These are phyloP conservation scores for Ginglymostoma cirratum DNA, from an alignment of 2,113 vertebrate genomes.

Conservation along the genomic window DNA sequence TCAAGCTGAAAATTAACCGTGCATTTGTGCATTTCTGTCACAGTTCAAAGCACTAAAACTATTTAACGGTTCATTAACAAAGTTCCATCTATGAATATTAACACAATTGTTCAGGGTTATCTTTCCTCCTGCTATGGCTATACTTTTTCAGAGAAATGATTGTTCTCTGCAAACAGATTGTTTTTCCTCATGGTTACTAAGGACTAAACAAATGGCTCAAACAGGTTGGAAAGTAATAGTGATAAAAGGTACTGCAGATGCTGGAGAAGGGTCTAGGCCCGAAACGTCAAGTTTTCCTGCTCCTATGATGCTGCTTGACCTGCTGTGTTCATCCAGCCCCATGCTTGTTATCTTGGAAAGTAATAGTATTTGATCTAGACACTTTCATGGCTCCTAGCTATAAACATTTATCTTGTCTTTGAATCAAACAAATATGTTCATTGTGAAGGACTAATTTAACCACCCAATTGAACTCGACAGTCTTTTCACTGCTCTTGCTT, in stretches of 20 bases:
- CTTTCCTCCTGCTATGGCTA: neutral
- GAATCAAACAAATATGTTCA: neutral
- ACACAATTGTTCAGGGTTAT: neutral
- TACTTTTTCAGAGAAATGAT: neutral
- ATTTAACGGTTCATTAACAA: slow-evolving; percentile 5
- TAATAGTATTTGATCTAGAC: too few species aligned
- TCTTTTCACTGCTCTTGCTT: neutral
- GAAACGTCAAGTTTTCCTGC: too few species aligned
- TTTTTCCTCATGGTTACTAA: neutral
- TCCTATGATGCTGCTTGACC: too few species aligned
- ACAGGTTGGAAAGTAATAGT: neutral
- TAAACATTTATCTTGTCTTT: neutral
- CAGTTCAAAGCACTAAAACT: slow-evolving; percentile 10
- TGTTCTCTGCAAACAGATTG: neutral
- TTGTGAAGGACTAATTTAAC: neutral
- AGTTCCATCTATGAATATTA: neutral
- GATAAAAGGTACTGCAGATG: too few species aligned
- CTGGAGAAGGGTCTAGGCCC: too few species aligned
- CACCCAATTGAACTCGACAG: neutral
- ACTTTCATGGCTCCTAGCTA: too few species aligned
- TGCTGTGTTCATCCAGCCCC: too few species aligned
- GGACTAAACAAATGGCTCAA: too few species aligned
- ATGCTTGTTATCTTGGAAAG: too few species aligned
- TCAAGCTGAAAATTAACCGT: neutral
- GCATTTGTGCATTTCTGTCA: slow-evolving; percentile 1